A percentile compares a stretch with the other conserved stretches of the same genome.
These are phyloP conservation scores for Lasioglossum villosulum DNA, from an alignment of 2,888 invertebrate species.

Conservation along the genomic window DNA sequence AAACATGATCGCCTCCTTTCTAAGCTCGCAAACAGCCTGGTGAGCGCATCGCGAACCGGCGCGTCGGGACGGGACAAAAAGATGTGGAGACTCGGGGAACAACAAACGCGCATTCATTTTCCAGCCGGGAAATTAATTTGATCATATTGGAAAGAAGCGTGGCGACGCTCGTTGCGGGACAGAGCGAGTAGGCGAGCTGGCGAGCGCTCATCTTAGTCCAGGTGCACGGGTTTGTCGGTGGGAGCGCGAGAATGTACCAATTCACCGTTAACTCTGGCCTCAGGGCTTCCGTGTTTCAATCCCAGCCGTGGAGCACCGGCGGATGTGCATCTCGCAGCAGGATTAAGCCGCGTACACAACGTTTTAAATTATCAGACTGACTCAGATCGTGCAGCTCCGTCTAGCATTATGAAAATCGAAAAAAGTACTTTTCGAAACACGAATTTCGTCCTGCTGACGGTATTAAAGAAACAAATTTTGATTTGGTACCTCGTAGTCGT, in stretches of 20 bases:
- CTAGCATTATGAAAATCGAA: no score
- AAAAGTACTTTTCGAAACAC: no score
- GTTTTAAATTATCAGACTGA: background rate
- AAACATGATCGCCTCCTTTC: background rate
- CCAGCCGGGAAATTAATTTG: conserved; percentile 35
- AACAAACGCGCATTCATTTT: conserved; percentile 8
- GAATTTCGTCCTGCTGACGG: no score
- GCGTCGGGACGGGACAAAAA: background rate
- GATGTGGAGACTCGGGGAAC: background rate
- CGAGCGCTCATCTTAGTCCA: background rate
- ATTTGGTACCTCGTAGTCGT: no score
- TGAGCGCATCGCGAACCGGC: background rate
- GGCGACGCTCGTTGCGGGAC: background rate
- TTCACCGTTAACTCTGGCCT: conserved; percentile 80
- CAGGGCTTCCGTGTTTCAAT: conserved; percentile 80
- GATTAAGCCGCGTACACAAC: conserved; percentile 57
- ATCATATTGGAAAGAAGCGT: conserved; percentile 13
- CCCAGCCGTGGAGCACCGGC: conserved; percentile 60
- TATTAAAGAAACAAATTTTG: no score
- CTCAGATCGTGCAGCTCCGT: no score
- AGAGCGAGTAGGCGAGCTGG: background rate
- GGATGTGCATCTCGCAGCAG: conserved; percentile 71
- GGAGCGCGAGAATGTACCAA: conserved; percentile 73
- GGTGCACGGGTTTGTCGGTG: conserved; percentile 12
- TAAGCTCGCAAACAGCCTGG: background rate